Evolutionary conservation across 2,113 vertebrate genomes (phyloP).

Genomic region (Pitta sordida): DNA sequence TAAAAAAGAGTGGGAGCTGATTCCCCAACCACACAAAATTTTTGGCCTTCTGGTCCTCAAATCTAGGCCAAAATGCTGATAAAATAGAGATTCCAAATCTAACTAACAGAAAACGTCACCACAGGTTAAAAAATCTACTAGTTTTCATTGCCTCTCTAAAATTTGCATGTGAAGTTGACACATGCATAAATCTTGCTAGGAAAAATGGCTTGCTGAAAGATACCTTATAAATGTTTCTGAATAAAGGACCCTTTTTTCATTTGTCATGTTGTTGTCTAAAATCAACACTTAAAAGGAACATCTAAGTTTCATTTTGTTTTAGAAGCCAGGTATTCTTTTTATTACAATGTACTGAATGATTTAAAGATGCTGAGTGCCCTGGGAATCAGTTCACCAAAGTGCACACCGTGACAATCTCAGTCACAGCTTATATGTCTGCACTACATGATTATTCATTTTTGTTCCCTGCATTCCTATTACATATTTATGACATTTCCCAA

Average conservation of each 20-base stretch:
- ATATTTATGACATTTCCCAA: not conserved
- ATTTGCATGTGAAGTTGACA: not conserved
- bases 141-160: not conserved
- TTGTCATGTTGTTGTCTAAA: not conserved
- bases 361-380: not conserved
- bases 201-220: not conserved
- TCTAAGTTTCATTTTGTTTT: not conserved
- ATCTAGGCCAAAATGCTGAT: not conserved
- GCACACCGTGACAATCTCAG: not conserved
- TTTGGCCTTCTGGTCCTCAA: not conserved
- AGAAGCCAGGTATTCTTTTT: not conserved
- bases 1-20: not conserved
- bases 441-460: not conserved
- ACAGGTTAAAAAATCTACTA: not conserved
- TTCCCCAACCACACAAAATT: not conserved
- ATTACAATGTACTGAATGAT: not conserved
- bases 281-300: not conserved
- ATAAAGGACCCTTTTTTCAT: not conserved
- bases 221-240: not conserved
- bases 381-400: not conserved
- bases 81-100: not conserved
- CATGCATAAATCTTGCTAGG: not conserved
- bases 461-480: not conserved
- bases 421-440: not conserved
- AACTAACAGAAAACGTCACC: not conserved